Percentiles rank a stretch among this genome's conserved stretches.
Evolutionary conservation across 2,888 invertebrate species (phyloP).

Genomic region (Himalopsyche kuldschensis): DNA sequence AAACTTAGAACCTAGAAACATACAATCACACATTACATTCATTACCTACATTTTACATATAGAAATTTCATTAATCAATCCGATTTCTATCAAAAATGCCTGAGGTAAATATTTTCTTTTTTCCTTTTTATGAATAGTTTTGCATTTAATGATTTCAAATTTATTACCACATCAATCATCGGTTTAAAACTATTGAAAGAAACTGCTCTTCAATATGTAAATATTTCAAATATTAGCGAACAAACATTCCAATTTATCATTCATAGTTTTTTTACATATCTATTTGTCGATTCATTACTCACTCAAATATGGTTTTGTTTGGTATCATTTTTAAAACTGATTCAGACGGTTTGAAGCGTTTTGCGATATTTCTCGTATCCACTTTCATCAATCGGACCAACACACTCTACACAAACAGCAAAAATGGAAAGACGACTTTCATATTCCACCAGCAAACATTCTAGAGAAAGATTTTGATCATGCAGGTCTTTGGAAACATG

Average conservation of each 20-base stretch:
- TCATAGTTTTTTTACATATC: too few relatives aligned
- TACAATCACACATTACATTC: neutral
- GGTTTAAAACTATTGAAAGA: neutral
- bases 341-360: neutral
- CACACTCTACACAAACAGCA: neutral
- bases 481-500: constrained; percentile 93
- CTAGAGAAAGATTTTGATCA: constrained; percentile 31
- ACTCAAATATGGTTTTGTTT: neutral
- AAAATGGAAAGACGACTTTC: neutral
- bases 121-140: neutral
- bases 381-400: neutral
- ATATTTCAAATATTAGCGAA: too few relatives aligned
- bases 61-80: neutral
- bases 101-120: neutral
- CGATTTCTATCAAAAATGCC: neutral
- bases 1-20: neutral
- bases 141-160: neutral
- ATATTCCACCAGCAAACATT: neutral
- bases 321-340: neutral
- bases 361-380: neutral
- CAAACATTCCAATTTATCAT: too few relatives aligned
- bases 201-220: neutral
- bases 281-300: neutral
- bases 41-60: neutral
- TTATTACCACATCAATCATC: neutral